Evolutionary conservation across 1,140 invertebrate genomes (phyloP).

Genomic region (Adoxophyes honmai): DNA sequence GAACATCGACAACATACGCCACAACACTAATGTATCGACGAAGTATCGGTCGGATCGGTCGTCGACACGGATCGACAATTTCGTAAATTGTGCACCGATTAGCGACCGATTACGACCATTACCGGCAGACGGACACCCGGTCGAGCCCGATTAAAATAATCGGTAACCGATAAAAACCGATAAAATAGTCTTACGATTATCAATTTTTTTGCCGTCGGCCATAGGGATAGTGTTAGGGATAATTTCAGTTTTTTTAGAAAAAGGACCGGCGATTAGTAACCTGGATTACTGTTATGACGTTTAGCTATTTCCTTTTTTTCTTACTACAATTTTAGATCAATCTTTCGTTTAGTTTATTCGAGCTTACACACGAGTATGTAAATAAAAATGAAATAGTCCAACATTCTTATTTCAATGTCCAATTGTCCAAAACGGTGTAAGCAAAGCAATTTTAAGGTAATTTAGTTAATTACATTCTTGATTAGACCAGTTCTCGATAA

Average conservation of each 20-base stretch:
- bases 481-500: too few relatives aligned
- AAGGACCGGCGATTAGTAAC: too few relatives aligned
- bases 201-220: conserved; percentile 1
- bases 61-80: conserved; percentile 72
- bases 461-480: too few relatives aligned
- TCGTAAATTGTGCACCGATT: conserved; percentile 73
- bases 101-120: conserved; percentile 72
- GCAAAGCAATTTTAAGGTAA: too few relatives aligned
- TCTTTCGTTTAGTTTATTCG: too few relatives aligned
- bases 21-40: conserved; percentile 52
- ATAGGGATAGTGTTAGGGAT: not conserved
- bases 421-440: too few relatives aligned
- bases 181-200: conserved; percentile 46
- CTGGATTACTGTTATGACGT: too few relatives aligned
- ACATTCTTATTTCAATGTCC: too few relatives aligned
- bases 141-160: conserved; percentile 69
- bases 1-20: conserved; percentile 40
- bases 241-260: conserved; percentile 24
- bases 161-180: conserved; percentile 68
- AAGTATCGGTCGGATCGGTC: conserved; percentile 49
- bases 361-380: too few relatives aligned
- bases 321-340: too few relatives aligned
- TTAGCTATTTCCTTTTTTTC: too few relatives aligned
- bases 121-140: conserved; percentile 70
- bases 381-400: too few relatives aligned